Conservation (phyloP, 1,140 invertebrate genomes). For the Metaphire vulgaris region DNA sequence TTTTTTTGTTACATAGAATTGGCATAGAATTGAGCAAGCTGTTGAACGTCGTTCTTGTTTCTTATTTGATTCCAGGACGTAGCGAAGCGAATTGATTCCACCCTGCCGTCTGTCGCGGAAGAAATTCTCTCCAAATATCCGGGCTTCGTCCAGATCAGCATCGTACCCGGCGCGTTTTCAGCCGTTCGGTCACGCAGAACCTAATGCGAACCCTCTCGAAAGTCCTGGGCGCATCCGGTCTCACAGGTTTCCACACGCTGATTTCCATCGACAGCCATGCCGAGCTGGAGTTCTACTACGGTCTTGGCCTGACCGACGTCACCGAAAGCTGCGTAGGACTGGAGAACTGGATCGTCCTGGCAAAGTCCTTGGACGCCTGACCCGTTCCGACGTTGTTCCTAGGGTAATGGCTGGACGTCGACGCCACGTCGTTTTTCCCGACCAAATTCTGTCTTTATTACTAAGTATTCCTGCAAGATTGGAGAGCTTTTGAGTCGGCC, state of each 20-base stretch:
- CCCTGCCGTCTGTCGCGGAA: background rate
- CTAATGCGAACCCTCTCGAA: background rate
- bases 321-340: background rate
- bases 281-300: background rate
- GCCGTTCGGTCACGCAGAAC: background rate
- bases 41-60: no score
- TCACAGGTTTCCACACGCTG: background rate
- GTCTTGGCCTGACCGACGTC: background rate
- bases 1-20: no score
- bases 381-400: no score
- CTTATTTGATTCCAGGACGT: no score
- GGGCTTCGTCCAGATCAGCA: background rate
- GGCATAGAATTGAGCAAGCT: no score
- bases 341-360: background rate
- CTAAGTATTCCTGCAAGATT: no score
- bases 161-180: background rate
- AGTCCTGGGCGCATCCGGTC: no score
- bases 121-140: background rate
- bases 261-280: background rate
- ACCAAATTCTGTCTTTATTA: no score
- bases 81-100: background rate
- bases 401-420: no score
- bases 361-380: background rate
- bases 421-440: no score
- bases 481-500: no score